Conservation (phyloP, 2,797 vertebrate species). For the Cryptoprocta ferox region DNA sequence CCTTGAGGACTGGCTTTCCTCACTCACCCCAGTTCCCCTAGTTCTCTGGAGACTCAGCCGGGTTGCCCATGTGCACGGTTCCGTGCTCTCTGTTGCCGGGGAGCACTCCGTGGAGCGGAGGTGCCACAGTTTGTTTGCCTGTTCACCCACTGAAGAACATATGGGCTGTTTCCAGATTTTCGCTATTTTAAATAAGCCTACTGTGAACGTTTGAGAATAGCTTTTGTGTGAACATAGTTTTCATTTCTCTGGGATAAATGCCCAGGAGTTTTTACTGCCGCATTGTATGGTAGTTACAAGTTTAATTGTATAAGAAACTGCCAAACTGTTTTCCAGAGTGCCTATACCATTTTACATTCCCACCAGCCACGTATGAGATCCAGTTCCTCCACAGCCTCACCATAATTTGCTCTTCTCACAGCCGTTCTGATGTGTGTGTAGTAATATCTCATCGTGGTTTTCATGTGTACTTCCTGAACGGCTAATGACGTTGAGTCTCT, state of each 20-base stretch:
- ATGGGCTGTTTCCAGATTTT: not conserved
- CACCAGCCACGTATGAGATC: not conserved
- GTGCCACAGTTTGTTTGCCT: not conserved
- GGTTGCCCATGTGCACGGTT: not conserved
- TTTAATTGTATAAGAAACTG: not conserved
- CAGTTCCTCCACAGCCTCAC: not conserved
- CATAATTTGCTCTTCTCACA: not conserved
- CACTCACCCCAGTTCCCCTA: not conserved
- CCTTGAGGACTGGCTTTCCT: not conserved
- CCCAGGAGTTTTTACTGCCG: not conserved
- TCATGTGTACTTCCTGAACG: not conserved
- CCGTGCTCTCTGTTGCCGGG: not conserved
- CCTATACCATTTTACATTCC: not conserved
- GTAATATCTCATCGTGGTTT: not conserved
- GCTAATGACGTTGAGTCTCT: not conserved
- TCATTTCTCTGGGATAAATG: constrained; percentile 16
- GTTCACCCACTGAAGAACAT: not conserved
- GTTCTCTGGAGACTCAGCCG: not conserved
- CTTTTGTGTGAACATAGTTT: not conserved
- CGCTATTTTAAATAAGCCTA: not conserved
- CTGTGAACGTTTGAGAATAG: not conserved
- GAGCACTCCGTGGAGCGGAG: not conserved
- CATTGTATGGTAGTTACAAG: not conserved
- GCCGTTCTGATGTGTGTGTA: not conserved
- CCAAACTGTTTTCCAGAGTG: not conserved